phyloP scores from a whole-genome alignment of 1,140 invertebrate species.

The Hyposmocoma kahamanoa region DNA sequence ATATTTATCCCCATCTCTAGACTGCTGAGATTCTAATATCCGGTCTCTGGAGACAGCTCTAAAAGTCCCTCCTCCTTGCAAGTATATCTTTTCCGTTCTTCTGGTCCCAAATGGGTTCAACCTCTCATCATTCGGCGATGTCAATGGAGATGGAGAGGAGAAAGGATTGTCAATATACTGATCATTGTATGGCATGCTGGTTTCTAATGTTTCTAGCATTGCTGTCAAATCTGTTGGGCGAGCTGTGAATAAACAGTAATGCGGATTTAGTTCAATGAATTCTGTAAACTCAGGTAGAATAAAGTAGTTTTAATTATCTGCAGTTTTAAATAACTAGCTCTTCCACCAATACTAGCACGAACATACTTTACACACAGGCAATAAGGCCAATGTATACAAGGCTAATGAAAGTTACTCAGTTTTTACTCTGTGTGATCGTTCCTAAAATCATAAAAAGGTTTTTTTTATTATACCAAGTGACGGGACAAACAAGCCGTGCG shows the following conservation, averaged over 20 bases:
- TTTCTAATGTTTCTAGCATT: conserved; percentile 64
- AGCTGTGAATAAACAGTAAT: conserved; percentile 30
- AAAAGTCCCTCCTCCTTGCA: conserved; percentile 69
- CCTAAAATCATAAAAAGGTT: too few relatives aligned
- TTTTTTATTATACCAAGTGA: too few relatives aligned
- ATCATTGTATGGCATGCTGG: conserved; percentile 61
- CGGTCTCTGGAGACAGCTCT: conserved; percentile 62
- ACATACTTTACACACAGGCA: too few relatives aligned
- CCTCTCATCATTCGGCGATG: conserved; percentile 68
- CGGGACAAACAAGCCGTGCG: too few relatives aligned
- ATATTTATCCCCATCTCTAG: conserved; percentile 61
- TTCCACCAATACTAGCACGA: too few relatives aligned
- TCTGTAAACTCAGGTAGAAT: too few relatives aligned
- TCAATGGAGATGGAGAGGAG: conserved; percentile 69
- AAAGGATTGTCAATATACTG: conserved; percentile 72
- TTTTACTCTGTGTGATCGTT: too few relatives aligned
- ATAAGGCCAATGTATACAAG: too few relatives aligned
- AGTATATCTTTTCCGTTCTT: conserved; percentile 64
- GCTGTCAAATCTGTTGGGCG: conserved; percentile 60
- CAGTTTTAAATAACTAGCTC: too few relatives aligned
- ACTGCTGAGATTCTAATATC: conserved; percentile 58
- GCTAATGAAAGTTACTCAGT: too few relatives aligned
- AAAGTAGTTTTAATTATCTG: too few relatives aligned
- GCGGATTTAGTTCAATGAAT: too few relatives aligned
- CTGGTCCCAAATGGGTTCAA: conserved; percentile 45